Conservation (phyloP, 2,888 invertebrate species). For the Bibio marci region DNA sequence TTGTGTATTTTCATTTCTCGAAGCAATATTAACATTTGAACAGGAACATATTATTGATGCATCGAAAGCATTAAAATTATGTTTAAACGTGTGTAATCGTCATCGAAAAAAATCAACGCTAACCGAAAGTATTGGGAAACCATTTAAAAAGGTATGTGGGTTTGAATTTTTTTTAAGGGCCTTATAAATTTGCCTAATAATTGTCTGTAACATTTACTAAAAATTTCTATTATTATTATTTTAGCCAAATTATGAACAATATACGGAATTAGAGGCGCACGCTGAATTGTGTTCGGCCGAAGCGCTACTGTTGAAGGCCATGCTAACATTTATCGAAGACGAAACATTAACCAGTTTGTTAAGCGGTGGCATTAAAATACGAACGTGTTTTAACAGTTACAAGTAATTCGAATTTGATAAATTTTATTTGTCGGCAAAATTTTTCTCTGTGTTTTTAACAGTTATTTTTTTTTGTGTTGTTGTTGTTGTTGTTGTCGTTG, state of each 20-base stretch:
- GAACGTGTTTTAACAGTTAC: conserved; percentile 78
- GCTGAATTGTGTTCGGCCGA: conserved; percentile 94
- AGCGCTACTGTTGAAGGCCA: conserved; percentile 68
- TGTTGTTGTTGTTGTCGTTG: no score
- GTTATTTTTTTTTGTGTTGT: no score
- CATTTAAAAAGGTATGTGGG: conserved; percentile 41
- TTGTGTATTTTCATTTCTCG: conserved; percentile 76
- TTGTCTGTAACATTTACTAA: no score
- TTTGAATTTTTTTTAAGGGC: no score
- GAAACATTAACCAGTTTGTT: conserved; percentile 86
- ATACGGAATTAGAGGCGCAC: conserved; percentile 72
- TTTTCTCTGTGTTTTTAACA: no score
- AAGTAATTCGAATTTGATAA: conserved; percentile 65
- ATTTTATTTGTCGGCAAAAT: no score
- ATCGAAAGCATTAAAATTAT: conserved; percentile 54
- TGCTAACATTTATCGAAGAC: conserved; percentile 86
- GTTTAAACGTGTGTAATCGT: conserved; percentile 60
- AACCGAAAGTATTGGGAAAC: conserved; percentile 66
- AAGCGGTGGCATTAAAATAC: conserved; percentile 82
- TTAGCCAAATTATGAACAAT: conserved; percentile 54
- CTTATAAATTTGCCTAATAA: no score
- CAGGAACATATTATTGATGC: conserved; percentile 57
- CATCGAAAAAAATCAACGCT: conserved; percentile 35
- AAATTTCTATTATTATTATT: conserved; percentile 13
- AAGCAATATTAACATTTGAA: conserved; percentile 87